Evolutionary conservation across 1,140 invertebrate species (phyloP), one percentile per base, ranked within the genome.

Genomic region (Brachionus calyciflorus): DNA sequence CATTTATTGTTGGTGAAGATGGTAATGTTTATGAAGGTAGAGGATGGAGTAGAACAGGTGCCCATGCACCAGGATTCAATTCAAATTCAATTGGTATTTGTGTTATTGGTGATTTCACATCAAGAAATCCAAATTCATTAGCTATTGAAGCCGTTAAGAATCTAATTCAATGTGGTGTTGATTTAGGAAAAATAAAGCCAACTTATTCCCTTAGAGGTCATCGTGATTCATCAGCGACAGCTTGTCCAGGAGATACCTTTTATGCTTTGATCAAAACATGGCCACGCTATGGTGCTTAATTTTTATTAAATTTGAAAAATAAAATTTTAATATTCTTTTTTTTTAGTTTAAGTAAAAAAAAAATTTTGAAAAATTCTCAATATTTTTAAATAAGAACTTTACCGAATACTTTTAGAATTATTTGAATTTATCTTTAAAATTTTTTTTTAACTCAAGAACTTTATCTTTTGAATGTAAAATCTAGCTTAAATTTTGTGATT

Each of bases 61-160:
- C 89, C 0, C 90, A 91, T 79, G 85, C 89, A 4, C 81, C 86
- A 17, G 86, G 84, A 48, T 90, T 88, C 80, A 91, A 91, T 80
- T 81, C 80, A 19, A 86, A 88, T 75, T 88, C 88, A 77, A 87
- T 91, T 26, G 73, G 73, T 30, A 77, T 92, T 78, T 89, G 88
- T 30, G 84, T 92, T 4, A 91, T 92, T 77, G 91, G 91, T 48
- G 78, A 79, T 49, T 82, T 78, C 70, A 78, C 70, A 4, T 40
- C 77, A 21, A 51, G 77, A 37, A 28, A 76, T 21, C 81, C 81
- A 7, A 80, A 79, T 57, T 19, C 49, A 1, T 60, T 28, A 1
- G 78, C 81, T 28, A n/a, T 81, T 7, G 19, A 80, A 17, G 77
- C 78, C 2, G 73, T 81, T 4, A 75, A 79, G 48, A 73, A 65